A percentile compares a stretch with the other conserved stretches of the same genome.
Conservation (phyloP, 2,888 invertebrate species). For the Notodonta dromedarius region DNA sequence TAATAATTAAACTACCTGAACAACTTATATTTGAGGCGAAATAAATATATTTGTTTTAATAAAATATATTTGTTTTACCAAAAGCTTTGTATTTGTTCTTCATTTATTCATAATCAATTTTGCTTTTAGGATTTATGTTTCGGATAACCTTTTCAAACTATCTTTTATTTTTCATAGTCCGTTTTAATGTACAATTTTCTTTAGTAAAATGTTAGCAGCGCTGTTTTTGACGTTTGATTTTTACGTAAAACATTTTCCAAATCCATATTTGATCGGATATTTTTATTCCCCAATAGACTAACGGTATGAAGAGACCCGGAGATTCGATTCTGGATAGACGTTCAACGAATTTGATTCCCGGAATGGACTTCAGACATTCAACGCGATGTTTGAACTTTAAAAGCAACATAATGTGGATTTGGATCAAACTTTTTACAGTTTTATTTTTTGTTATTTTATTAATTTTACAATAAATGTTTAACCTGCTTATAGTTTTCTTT, state of each 20-base stretch:
- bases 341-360: conserved; percentile 53
- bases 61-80: not conserved
- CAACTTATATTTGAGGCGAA: not conserved
- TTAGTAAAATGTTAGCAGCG: too few relatives aligned
- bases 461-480: conserved; percentile 68
- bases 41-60: not conserved
- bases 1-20: not conserved
- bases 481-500: conserved; percentile 56
- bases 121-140: not conserved
- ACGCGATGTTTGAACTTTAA: conserved; percentile 52
- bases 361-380: conserved; percentile 70
- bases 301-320: conserved; percentile 74
- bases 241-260: conserved; percentile 53
- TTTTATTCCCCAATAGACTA: conserved; percentile 78
- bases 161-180: too few relatives aligned
- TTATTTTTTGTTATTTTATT: conserved; percentile 53
- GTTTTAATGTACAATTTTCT: too few relatives aligned
- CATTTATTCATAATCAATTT: not conserved
- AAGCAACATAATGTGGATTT: conserved; percentile 67
- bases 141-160: too few relatives aligned
- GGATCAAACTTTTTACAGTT: conserved; percentile 62
- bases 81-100: not conserved
- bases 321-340: conserved; percentile 50
- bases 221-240: not conserved
- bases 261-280: conserved; percentile 74